A percentile compares a stretch with the other conserved stretches of the same genome.
These are phyloP conservation scores for Anas bernieri DNA, from an alignment of 2,797 vertebrate genomes.

Conservation along the genomic window DNA sequence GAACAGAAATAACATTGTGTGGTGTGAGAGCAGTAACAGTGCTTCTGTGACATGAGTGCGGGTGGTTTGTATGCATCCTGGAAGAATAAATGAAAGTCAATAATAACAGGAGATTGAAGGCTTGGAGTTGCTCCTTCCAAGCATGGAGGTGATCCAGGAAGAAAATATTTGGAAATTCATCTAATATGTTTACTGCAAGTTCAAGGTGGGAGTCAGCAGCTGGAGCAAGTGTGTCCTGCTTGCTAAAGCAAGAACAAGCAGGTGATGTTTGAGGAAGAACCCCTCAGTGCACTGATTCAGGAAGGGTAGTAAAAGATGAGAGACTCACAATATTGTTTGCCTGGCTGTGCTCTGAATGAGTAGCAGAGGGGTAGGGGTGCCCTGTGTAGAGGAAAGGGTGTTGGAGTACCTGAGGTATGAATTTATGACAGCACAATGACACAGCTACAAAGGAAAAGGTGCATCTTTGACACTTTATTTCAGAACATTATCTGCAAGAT, in stretches of 20 bases:
- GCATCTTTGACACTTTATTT: not conserved
- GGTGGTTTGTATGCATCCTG: not conserved
- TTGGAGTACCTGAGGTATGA: not conserved
- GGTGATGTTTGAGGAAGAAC: not conserved
- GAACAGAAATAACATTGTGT: not conserved
- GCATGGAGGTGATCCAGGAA: not conserved
- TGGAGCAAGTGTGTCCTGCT: not conserved
- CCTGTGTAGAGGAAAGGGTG: not conserved
- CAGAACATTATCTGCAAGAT: not conserved
- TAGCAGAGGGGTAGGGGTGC: not conserved
- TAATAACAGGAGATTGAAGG: not conserved
- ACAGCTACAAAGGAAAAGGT: accelerated
- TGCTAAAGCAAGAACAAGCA: not conserved
- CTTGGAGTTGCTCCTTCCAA: not conserved
- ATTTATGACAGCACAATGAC: not conserved
- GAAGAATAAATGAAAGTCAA: not conserved
- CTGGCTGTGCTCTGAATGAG: not conserved
- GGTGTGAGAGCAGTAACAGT: too few relatives aligned
- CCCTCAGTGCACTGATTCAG: accelerated
- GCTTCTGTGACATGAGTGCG: not conserved
- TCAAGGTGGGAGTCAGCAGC: not conserved
- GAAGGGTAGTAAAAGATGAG: not conserved
- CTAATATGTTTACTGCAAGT: not conserved
- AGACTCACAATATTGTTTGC: not conserved
- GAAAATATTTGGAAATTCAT: not conserved